These are phyloP conservation scores for Pangasius macronema DNA, from an alignment of 2,797 vertebrate species.

Conservation along the genomic window DNA sequence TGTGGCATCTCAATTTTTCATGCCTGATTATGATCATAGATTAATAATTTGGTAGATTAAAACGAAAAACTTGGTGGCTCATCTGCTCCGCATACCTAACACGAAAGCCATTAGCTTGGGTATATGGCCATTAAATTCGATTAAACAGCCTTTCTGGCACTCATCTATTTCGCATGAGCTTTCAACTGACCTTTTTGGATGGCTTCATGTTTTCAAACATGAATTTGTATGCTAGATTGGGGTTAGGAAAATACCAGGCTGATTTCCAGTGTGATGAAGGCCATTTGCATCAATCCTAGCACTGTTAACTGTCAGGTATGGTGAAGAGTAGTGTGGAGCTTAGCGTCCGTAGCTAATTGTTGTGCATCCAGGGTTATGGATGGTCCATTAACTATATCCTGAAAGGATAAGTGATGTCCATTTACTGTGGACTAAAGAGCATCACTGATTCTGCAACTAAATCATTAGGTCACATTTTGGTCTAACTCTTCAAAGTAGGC, in stretches of 20 bases:
- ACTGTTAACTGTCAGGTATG: slow-evolving; percentile 10
- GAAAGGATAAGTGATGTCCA: slow-evolving; percentile 41
- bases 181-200: slow-evolving; percentile 50
- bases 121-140: slow-evolving; percentile 40
- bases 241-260: slow-evolving; percentile 41
- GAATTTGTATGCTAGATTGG: slow-evolving; percentile 44
- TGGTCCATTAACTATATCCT: slow-evolving; percentile 48
- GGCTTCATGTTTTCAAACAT: slow-evolving; percentile 51
- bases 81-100: slow-evolving; percentile 11
- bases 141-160: slow-evolving; percentile 46
- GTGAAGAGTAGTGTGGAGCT: slow-evolving; percentile 26
- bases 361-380: slow-evolving; percentile 44
- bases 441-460: slow-evolving; percentile 32
- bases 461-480: slow-evolving; percentile 23
- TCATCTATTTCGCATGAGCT: slow-evolving; percentile 53
- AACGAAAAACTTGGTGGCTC: slow-evolving; percentile 36
- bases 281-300: slow-evolving; percentile 43
- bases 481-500: slow-evolving; percentile 23
- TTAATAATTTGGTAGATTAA: slow-evolving; percentile 58
- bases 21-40: slow-evolving; percentile 54
- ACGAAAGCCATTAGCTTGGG: slow-evolving; percentile 48
- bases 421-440: slow-evolving; percentile 42
- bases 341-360: slow-evolving; percentile 43
- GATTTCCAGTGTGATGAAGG: slow-evolving; percentile 36
- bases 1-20: slow-evolving; percentile 54